phyloP scores from a whole-genome alignment of 2,113 vertebrate genomes.

The Smithornis capensis region DNA sequence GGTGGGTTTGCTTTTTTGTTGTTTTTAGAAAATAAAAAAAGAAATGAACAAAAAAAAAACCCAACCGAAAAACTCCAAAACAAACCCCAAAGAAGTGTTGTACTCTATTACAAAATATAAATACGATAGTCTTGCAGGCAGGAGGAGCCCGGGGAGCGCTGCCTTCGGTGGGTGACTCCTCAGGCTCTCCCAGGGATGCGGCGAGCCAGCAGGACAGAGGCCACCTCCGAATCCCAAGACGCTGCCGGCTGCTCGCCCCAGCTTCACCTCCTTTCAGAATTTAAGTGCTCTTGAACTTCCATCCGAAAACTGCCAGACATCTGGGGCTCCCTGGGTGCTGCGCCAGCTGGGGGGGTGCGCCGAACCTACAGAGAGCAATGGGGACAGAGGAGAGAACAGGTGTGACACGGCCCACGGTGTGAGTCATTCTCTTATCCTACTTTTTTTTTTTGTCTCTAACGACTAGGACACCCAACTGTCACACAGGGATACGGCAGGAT shows the following conservation, averaged over 20 bases:
- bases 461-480: background rate
- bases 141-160: conserved; percentile 69
- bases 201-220: conserved; percentile 74
- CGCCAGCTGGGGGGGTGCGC: conserved; percentile 79
- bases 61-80: background rate
- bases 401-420: conserved; percentile 73
- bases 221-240: conserved; percentile 60
- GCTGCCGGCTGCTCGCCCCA: conserved; percentile 57
- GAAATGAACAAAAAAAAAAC: background rate
- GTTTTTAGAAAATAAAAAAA: conserved; percentile 58
- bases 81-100: conserved; percentile 24
- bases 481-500: background rate
- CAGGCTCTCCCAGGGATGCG: conserved; percentile 65
- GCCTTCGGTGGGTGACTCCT: conserved; percentile 68
- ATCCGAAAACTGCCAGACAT: conserved; percentile 84
- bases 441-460: background rate
- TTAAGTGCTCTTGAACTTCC: conserved; percentile 84
- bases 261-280: conserved; percentile 83
- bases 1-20: background rate
- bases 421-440: conserved; percentile 39
- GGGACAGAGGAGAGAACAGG: conserved; percentile 81
- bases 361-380: conserved; percentile 78
- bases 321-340: conserved; percentile 78
- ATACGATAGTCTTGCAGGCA: conserved; percentile 79
- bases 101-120: conserved; percentile 85